phyloP scores from a whole-genome alignment of 2,113 vertebrate genomes.

The Acrocephalus arundinaceus region DNA sequence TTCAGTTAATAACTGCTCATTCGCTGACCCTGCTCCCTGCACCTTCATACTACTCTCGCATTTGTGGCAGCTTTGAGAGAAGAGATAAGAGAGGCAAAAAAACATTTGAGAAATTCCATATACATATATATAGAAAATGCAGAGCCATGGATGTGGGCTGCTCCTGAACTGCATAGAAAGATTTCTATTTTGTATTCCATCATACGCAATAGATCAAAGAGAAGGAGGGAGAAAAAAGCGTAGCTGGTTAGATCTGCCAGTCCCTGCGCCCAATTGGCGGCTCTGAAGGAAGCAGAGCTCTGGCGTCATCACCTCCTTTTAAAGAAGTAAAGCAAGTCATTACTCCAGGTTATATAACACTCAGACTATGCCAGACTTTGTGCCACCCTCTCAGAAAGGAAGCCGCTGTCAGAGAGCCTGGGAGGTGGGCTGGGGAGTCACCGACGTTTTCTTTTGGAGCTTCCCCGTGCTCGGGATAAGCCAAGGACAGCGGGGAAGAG shows the following conservation, averaged over 20 bases:
- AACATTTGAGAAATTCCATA: background rate
- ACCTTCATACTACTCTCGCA: background rate
- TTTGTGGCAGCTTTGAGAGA: background rate
- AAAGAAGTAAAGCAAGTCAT: conserved; percentile 50
- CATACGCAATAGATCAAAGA: background rate
- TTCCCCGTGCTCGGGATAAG: background rate
- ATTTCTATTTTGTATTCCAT: background rate
- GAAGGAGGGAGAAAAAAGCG: background rate
- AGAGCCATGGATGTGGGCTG: background rate
- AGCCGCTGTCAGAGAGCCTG: background rate
- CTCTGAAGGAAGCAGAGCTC: conserved; percentile 19
- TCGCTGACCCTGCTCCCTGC: background rate
- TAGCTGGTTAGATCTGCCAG: background rate
- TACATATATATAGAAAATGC: background rate
- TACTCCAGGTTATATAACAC: conserved; percentile 54
- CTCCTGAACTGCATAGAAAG: background rate
- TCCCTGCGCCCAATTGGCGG: background rate
- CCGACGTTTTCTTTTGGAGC: background rate
- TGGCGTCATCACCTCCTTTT: conserved; percentile 57
- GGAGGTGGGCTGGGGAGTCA: background rate
- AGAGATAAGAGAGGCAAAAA: background rate
- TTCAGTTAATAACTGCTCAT: background rate
- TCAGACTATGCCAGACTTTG: conserved; percentile 14
- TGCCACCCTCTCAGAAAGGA: conserved; percentile 43
- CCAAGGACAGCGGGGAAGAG: background rate